Evolutionary conservation across 1,140 invertebrate genomes (phyloP), one percentile per base, ranked within the genome.

Genomic region (Gryllus bimaculatus): DNA sequence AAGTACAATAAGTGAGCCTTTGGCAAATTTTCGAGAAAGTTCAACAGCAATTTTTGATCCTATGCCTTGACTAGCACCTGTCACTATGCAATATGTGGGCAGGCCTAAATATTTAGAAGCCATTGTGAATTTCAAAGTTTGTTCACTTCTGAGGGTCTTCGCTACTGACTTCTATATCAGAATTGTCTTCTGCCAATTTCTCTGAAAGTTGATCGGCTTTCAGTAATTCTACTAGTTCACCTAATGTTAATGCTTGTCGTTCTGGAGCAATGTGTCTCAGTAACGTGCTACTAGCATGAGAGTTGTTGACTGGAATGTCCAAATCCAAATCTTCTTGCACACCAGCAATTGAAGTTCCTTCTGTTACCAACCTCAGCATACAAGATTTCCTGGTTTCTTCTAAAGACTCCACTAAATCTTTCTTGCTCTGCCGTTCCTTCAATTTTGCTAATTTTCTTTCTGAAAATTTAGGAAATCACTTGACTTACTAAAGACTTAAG

Each of bases 41-140:
- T 92, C 90, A 20, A 91, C 84, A 47, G 94, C 92, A 76, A 97
- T 89, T 81, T 91, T 89, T 81, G 89, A 88, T 13, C 96, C 96
- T 80, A 98, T 95, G 49, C 96, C 96, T 83, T 92, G 90, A 80
- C 94, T 96, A 0, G 95, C 95, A 47, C 96, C 96, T 12, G 95
- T 95, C 8, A 98, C 86, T 10, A 96, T 18, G 26, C 89, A 83
- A 82, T 88, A 90, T 26, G 87, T 87, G 83, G 88, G 88, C 77
- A 86, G 85, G 47, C 84, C 86, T 39, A 39, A 39, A 39, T 39
- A 39, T 83, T 88, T 86, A 78, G 85, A 82, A 8, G 74, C 0
- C 74, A 75, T 75, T 39, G 26, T 39, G 26, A 39, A 39, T 39
- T 39, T 39, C 26, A 39, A 39, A 39, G 26, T 5, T 39, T 39